Conservation (phyloP, 2,888 invertebrate genomes). For the Micoletzkya japonica region DNA sequence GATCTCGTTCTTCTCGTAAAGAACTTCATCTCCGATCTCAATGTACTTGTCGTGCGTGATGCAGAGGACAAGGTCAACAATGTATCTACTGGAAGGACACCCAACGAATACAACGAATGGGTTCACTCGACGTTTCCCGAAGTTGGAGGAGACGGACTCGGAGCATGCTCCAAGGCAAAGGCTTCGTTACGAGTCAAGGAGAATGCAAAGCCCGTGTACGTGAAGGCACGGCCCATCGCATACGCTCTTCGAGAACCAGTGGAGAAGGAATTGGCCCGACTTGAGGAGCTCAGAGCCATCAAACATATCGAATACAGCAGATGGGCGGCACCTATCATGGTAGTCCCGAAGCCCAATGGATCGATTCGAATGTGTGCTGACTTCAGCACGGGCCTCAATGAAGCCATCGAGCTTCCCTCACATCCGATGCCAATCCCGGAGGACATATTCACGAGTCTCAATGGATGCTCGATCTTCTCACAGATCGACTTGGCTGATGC, state of each 20-base stretch:
- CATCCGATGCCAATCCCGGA: slow-evolving; percentile 46
- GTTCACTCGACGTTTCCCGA: neutral
- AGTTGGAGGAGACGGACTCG: neutral
- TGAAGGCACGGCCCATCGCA: slow-evolving; percentile 30
- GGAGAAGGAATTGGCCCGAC: slow-evolving; percentile 33
- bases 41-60: too few relatives aligned
- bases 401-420: slow-evolving; percentile 31
- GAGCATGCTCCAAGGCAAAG: too few relatives aligned
- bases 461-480: slow-evolving; percentile 39
- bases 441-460: slow-evolving; percentile 38
- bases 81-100: too few relatives aligned
- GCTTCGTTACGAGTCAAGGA: slow-evolving; percentile 28
- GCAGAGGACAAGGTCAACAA: too few relatives aligned
- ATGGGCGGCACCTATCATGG: slow-evolving; percentile 45
- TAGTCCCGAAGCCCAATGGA: slow-evolving; percentile 43
- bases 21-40: too few relatives aligned
- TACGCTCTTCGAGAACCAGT: slow-evolving; percentile 26
- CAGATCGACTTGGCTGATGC: slow-evolving; percentile 46
- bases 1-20: too few relatives aligned
- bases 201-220: slow-evolving; percentile 29
- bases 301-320: slow-evolving; percentile 33
- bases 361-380: slow-evolving; percentile 44
- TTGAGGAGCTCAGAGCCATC: slow-evolving; percentile 32
- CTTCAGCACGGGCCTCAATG: slow-evolving; percentile 46
- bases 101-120: slow-evolving; percentile 4